Percentiles rank a stretch among this genome's conserved stretches.
Conservation (phyloP, 2,888 invertebrate species). For the Andrena bucephala region DNA sequence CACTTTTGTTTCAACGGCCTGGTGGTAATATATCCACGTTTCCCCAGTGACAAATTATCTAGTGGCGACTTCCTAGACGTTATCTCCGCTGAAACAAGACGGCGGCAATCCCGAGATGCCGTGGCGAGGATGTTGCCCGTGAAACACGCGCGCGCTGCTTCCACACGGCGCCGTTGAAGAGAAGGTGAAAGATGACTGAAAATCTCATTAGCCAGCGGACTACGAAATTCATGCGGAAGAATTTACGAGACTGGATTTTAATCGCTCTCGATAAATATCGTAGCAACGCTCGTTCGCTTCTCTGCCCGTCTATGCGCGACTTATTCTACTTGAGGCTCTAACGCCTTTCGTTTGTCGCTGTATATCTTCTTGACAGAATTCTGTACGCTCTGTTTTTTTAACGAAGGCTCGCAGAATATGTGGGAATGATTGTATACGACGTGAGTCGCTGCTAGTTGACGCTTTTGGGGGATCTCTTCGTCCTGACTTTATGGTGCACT, state of each 20-base stretch:
- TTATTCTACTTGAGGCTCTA: neutral
- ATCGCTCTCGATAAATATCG: neutral
- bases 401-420: too few species aligned
- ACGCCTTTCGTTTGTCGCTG: too few species aligned
- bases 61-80: conserved; percentile 68
- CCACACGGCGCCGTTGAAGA: conserved; percentile 3
- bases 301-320: neutral
- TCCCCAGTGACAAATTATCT: conserved; percentile 71
- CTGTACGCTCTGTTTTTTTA: too few species aligned
- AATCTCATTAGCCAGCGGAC: conserved; percentile 52
- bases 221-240: conserved; percentile 20
- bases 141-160: conserved; percentile 15
- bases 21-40: conserved; percentile 63
- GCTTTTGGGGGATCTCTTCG: too few species aligned
- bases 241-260: conserved; percentile 26
- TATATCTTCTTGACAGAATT: too few species aligned
- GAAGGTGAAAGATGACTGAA: conserved; percentile 37
- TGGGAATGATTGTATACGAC: too few species aligned
- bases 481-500: too few species aligned
- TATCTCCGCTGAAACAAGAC: conserved; percentile 61
- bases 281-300: neutral
- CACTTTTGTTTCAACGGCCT: conserved; percentile 51
- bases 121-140: conserved; percentile 34
- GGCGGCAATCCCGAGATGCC: conserved; percentile 40
- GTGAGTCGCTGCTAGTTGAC: too few species aligned